Percentiles rank a stretch among this genome's conserved stretches.
These are phyloP conservation scores for Brevipalpus yothersi DNA, from an alignment of 1,140 invertebrate species.

Conservation along the genomic window DNA sequence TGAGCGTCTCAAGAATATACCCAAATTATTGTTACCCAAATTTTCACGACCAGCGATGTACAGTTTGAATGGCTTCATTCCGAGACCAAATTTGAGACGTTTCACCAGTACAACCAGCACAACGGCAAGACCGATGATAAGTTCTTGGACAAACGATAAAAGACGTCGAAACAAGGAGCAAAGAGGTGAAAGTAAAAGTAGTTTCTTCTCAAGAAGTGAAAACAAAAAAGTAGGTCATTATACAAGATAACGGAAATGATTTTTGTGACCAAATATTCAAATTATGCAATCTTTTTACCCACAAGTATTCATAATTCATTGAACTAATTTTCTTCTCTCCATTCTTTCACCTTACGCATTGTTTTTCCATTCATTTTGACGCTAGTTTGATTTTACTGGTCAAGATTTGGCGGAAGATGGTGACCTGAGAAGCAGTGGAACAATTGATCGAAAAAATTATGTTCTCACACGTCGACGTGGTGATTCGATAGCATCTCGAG, in stretches of 20 bases:
- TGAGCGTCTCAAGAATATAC: conserved; percentile 1
- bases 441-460: neutral
- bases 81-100: conserved; percentile 13
- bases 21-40: conserved; percentile 12
- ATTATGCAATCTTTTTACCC: too few species aligned
- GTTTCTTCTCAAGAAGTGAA: too few species aligned
- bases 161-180: too few species aligned
- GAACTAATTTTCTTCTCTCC: too few species aligned
- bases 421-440: neutral
- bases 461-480: too few species aligned
- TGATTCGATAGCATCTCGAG: neutral
- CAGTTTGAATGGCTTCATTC: conserved; percentile 15
- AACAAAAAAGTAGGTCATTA: too few species aligned
- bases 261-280: too few species aligned
- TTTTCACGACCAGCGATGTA: conserved; percentile 15
- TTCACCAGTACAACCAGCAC: conserved; percentile 6
- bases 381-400: neutral
- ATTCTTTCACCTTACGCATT: too few species aligned
- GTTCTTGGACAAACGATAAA: neutral
- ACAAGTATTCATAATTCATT: too few species aligned
- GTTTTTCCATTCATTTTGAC: neutral
- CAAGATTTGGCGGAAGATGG: neutral
- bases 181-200: too few species aligned
- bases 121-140: neutral
- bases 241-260: too few species aligned